These are phyloP conservation scores for Ceuthmochares aereus DNA, from an alignment of 2,113 vertebrate species.

Conservation along the genomic window DNA sequence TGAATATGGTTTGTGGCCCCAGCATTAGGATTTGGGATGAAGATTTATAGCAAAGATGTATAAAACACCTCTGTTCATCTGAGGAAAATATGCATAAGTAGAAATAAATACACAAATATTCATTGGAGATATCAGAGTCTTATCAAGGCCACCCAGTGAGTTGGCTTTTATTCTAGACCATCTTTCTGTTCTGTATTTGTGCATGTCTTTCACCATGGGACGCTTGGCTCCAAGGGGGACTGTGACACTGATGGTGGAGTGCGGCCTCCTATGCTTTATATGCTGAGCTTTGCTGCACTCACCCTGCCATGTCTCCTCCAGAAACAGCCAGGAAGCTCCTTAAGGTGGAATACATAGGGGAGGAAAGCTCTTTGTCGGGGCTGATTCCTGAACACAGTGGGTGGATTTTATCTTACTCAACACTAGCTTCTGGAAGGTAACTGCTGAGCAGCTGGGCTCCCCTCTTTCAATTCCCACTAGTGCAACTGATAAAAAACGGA, in stretches of 20 bases:
- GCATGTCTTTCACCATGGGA: neutral
- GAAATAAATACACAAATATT: slow-evolving; percentile 28
- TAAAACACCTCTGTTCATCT: neutral
- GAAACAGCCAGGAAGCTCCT: neutral
- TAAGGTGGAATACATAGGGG: neutral
- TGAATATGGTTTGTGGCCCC: neutral
- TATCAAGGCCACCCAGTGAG: slow-evolving; percentile 37
- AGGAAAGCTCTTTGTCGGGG: neutral
- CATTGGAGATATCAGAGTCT: neutral
- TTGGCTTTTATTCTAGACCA: slow-evolving; percentile 1
- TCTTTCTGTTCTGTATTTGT: neutral
- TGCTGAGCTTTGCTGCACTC: neutral
- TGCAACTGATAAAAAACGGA: neutral
- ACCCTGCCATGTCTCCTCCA: neutral
- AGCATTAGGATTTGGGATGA: neutral
- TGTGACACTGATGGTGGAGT: fast-evolving
- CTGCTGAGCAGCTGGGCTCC: neutral
- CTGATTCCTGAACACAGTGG: neutral
- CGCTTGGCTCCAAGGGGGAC: neutral
- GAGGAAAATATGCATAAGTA: neutral
- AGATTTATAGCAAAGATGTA: neutral
- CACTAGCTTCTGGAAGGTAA: neutral
- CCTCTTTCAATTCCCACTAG: neutral
- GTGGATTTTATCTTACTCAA: neutral
- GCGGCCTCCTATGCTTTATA: neutral